Base-by-base conservation (phyloP, 2,113 vertebrate species). In the Pomatorhinus ruficollis region DNA sequence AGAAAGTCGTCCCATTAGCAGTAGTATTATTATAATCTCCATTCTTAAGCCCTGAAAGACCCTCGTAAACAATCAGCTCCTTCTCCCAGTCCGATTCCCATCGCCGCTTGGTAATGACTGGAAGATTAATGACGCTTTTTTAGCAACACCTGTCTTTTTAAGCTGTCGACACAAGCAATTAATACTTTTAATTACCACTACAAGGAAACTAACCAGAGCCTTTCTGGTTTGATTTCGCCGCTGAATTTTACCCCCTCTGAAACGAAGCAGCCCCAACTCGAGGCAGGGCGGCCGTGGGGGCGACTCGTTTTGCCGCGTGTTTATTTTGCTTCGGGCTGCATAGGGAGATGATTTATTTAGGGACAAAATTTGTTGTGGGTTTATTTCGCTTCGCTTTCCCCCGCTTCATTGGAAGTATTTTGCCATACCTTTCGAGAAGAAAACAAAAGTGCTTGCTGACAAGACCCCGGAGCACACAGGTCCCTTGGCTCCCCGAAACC, bases 71-170 rank as follows among this genome's bases (percentile, higher is more conserved):
- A 96, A 95, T 86, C 64, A 35, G 16, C 70, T 82, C 49, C 91
- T 87, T 94, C 90, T 90, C 90, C 52, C 88, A 70, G 40, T 71
- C 64, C 70, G 2, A 20, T 87, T 93, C 68, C 89, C 82, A 72
- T 64, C 15, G 25, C 85, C 19, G 4, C 52, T 56, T 33, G 17
- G 47, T 44, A 90, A 91, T 49, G 83, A 80, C 83, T 90, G 94
- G 91, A 96, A 97, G 97, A 97, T 97, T 96, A 97, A 97, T 95
- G 93, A 87, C 54, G 66, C 83, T 96, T 93, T 95, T 96, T 84
- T 70, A 75, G 84, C 71, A 92, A 78, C 95, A 96, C 91, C 97
- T 97, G 92, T 95, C 95, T 94, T 93, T 95, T 92, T 65, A 82
- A 96, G 90, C 78, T 94, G 94, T 95, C 87, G 75, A 89, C 96